Evolutionary conservation across 1,140 invertebrate genomes (phyloP), one percentile per base, ranked within the genome.

Genomic region (Latrodectus geometricus): DNA sequence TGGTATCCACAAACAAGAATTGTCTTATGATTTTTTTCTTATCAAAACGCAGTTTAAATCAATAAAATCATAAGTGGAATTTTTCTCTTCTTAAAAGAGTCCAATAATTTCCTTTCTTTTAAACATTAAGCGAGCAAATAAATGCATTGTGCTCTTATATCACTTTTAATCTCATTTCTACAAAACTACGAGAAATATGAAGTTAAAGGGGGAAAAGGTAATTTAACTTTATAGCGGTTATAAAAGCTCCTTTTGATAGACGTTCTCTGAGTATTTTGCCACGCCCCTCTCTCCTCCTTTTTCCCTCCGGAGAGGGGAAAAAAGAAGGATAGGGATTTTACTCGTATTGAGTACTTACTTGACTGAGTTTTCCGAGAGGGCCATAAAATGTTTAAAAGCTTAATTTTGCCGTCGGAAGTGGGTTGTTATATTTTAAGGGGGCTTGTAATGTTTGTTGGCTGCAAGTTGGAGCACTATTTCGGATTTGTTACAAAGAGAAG

Each of bases 141-240:
- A 35, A 35, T 35, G 35, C 35, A 35, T 35, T 35, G 35, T 35
- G 5, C 35, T 3, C 35, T 35, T 73, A n/a, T 23, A 73, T 23
- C 70, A 73, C 23, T 73, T 73, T 35, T 73, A 23, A 73, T 49
- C 70, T 73, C 11, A 35, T 73, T 73, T 21, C 23, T 14, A 21
- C 50, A n/a, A 65, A 82, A 73, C 50, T 82, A 73, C 80, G 70
- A 80, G 65, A 82, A 82, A 82, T 82, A 82, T 82, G 80, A 82
- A 82, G 80, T 74, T 73, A 74, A 74, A 74, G 56, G 69, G 70
- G 80, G 54, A 82, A 74, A 82, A 73, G 80, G 80, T 82, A 82
- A 82, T 82, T 82, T 82, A 82, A 82, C 80, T 82, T 82, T 82
- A 82, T 82, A 82, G 80, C 80, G 80, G 80, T 82, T 82, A 82